Evolutionary conservation across 2,888 invertebrate genomes (phyloP), one percentile per base, ranked within the genome.

Genomic region (Hydroisotoma schaefferi): DNA sequence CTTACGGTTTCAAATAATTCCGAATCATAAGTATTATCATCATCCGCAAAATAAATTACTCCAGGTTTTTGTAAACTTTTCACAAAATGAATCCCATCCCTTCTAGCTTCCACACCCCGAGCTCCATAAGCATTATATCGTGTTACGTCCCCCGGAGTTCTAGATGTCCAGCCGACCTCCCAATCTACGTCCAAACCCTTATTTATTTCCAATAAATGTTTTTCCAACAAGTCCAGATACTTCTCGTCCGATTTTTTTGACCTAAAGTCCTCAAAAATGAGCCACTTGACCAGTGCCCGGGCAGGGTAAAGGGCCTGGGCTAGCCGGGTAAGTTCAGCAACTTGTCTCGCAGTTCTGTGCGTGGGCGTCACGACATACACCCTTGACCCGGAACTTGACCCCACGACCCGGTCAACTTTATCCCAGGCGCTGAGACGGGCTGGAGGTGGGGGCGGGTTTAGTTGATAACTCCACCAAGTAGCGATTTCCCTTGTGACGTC

Each of bases 11-110:
- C 25, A 23, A 57, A 61, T 18, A 63, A 54, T 15, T 59, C 63
- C 0, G 54, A 59, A 29, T 63, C 63, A 22, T 59, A 63, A 1
- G 63, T 57, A 52, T 63, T 63, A 77, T 88, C 88, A 76, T 88
- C 88, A 76, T 88, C 88, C 40, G 87, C 88, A 75, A 89, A 88
- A 77, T 88, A 89, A 69, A 88, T 81, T 29, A 87, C 85, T 40
- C 87, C 88, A 29, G 78, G 79, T 33, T 79, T 81, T 38, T 84
- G 85, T 75, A 85, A 82, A 57, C 80, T 79, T 65, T 86, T 78
- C 57, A 89, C 78, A 86, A 87, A 89, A 59, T 81, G 77, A 40
- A 89, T 77, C 1, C 88, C 90, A 67, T 82, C 81, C 76, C 87
- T 86, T 68, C 89, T 78, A 75, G 87, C 88, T n/a, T 85, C 84